Base-by-base conservation (phyloP, 2,113 vertebrate species). In the Colaptes auratus region DNA sequence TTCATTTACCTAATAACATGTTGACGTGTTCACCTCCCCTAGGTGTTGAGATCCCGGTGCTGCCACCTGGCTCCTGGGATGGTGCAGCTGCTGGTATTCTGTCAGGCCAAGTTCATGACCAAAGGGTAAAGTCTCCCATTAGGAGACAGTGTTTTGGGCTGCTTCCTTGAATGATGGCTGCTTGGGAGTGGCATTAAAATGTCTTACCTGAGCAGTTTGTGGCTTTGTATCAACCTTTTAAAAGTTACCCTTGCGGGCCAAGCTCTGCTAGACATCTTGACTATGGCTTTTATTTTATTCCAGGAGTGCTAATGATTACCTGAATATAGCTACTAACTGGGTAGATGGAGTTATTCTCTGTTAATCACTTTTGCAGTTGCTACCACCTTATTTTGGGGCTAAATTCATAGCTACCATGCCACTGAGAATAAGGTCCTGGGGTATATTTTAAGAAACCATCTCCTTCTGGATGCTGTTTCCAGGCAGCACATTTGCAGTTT, bases 1-100 rank as follows among this genome's bases (percentile, higher is more conserved):
- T 35, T 46, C 4, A 6, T 19, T 67, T 84, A 19, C 14, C 7
- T 7, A 15, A 0, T 2, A 39, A 13, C 20, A 13, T 15, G n/a
- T 33, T 69, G 50, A 48, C 35, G 52, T 76, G 31, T n/a, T 80
- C 48, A 42, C 21, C 25, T 72, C 39, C 23, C 10, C 16, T 21
- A 25, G 15, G 9, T 33, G 13, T n/a, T 55, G 71, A 75, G 58
- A 55, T 69, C 30, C 59, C 63, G 72, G 59, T 10, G n/a, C 35
- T 58, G 74, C 48, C n/a, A 67, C 7, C 21, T 23, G n/a, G 21
- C 52, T 82, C 28, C 46, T 74, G 65, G 30, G 28, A 17, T 23
- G 36, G n/a, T 42, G 55, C 27, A 18, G 56, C 71, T 70, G 14
- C 61, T 70, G 30, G 8, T 60, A 61, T 50, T 60, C 50, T 73